Evolutionary conservation across 2,797 vertebrate species (phyloP), one percentile per base, ranked within the genome.

Genomic region (Paguma larvata): DNA sequence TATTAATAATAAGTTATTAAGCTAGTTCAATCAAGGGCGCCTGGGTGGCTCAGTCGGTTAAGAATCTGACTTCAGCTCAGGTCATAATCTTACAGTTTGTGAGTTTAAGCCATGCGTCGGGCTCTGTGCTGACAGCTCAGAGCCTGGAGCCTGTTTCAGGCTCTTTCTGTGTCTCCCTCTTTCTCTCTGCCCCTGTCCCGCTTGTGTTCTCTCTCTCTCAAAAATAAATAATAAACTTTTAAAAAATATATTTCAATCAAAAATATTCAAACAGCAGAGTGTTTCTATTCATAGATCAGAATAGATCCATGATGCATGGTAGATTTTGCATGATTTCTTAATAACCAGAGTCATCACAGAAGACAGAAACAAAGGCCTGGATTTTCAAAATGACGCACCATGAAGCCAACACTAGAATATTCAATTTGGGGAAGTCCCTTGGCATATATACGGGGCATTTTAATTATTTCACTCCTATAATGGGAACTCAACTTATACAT

Each of bases 241-340:
- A 21, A 59, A 53, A 59, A 59, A 23, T 59, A 77, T 63, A 44
- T 68, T 70, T 88, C n/a, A 80, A n/a, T 62, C 62, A 75, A 75
- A 90, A 89, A 38, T 88, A 46, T n/a, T 68, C 25, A 59, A 86
- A 93, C 46, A 75, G 19, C 75, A 80, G 84, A 95, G 21, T 25
- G 30, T 73, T 44, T 9, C 7, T 67, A 25, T 21, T 68, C 46
- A 78, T 78, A 18, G 27, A 87, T 44, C 16, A 78, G 32, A 88
- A 59, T 13, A 48, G 46, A 73, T 51, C 2, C 62, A 53, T 38
- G 62, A 73, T 46, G 32, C 16, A 34, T 4, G 62, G 16, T 70
- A 7, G 34, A 34, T 46, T 79, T 53, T 89, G 25, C 41, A 83
- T 67, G 25, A 83, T 72, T 94, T 88, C 23, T 91, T 75, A 62